phyloP scores from a whole-genome alignment of 1,140 invertebrate genomes.

The Parasteatoda tepidariorum region DNA sequence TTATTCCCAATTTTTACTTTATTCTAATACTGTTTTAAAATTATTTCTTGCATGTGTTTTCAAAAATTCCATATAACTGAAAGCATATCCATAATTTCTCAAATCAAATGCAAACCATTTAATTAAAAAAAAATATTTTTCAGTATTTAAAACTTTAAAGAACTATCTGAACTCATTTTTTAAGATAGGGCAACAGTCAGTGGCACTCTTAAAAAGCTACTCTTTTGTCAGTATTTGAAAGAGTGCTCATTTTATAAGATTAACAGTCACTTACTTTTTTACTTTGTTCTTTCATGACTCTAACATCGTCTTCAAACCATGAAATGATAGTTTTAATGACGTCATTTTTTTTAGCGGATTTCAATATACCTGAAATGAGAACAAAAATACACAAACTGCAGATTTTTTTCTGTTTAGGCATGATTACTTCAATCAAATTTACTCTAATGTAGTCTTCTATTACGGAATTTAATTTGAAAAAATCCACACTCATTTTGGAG shows the following conservation, averaged over 20 bases:
- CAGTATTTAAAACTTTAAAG: neutral
- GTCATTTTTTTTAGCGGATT: slow-evolving; percentile 1
- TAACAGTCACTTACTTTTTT: slow-evolving; percentile 1
- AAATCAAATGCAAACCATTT: too few species aligned
- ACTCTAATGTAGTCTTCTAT: neutral
- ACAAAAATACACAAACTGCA: neutral
- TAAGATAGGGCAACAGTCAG: neutral
- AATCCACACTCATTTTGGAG: neutral
- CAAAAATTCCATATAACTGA: too few species aligned
- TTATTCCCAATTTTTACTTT: too few species aligned
- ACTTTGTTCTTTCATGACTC: slow-evolving; percentile 20
- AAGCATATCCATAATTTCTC: too few species aligned
- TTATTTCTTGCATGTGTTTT: too few species aligned
- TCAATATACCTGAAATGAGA: slow-evolving; percentile 24
- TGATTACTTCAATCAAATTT: neutral
- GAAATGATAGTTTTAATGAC: slow-evolving; percentile 2
- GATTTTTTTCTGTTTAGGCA: neutral
- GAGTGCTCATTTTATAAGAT: neutral
- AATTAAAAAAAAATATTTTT: neutral
- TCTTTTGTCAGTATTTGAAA: too few species aligned
- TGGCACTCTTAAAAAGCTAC: too few species aligned
- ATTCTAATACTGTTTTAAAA: too few species aligned
- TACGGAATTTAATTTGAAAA: neutral
- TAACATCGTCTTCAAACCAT: slow-evolving; percentile 30
- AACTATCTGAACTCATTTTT: neutral